Base-by-base conservation (phyloP, 1,140 invertebrate species). In the Schlechtendalia chinensis region DNA sequence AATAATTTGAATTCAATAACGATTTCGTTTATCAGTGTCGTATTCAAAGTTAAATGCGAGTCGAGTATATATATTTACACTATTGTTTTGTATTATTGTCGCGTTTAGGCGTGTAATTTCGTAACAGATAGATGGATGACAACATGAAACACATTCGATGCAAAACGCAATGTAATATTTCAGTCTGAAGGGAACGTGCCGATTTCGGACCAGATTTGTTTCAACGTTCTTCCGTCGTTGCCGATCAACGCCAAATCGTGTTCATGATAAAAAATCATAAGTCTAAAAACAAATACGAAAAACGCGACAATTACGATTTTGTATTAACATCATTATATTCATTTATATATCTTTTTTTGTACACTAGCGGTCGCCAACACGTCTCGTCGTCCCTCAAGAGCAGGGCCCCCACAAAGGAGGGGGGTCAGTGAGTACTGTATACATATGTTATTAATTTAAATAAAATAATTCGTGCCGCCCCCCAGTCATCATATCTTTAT, bases 81-180 rank as follows among this genome's bases (percentile, higher is more conserved):
- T n/a, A n/a, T n/a, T n/a, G n/a, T n/a, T n/a, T n/a, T n/a, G n/a
- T 67, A 67, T 67, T 45, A 67, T 67, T 67, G 45, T 69, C 24
- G 50, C n/a, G 24, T 50, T 24, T 74, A 74, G 71, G 71, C 56
- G 50, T 74, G 72, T 77, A 77, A 77, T 77, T 77, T 77, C 59
- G 72, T 77, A 77, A 54, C 72, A 59, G 24, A 59, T 77, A 77
- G 72, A 77, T 32, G 29, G 54, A 77, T 58, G 22, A 77, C 22
- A 32, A 77, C 54, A 69, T 69, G 65, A 59, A 77, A 56, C 58
- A 71, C 17, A n/a, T n/a, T 74, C 71, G 72, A 56, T 77, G 59
- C 72, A 77, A 59, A n/a, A n/a, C n/a, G n/a, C n/a, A n/a, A n/a
- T n/a, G n/a, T 77, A 74, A 8, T 8, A 4, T 19, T 27, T 71